phyloP scores from a whole-genome alignment of 1,140 invertebrate species.

The Akabosia matsudoensis region DNA sequence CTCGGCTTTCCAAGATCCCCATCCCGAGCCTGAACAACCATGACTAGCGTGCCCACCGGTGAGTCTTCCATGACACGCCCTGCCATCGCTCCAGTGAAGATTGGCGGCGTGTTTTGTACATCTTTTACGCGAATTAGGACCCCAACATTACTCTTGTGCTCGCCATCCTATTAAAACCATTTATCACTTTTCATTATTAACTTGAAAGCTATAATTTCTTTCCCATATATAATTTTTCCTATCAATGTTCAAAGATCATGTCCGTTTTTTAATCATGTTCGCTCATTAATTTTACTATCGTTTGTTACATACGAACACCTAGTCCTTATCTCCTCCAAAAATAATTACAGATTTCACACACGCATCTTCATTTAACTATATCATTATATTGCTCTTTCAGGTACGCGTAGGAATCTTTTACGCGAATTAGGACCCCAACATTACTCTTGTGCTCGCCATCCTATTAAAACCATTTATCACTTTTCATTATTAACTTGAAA shows the following conservation, averaged over 20 bases:
- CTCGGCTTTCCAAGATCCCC: constrained; percentile 75
- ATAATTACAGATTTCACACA: too few species aligned
- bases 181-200: neutral
- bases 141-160: constrained; percentile 65
- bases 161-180: constrained; percentile 65
- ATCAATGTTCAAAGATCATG: too few species aligned
- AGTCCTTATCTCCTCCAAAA: too few species aligned
- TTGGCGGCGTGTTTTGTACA: constrained; percentile 76
- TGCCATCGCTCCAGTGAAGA: constrained; percentile 74
- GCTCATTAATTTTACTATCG: too few species aligned
- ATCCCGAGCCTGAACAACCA: constrained; percentile 74
- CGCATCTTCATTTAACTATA: too few species aligned
- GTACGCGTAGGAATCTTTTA: too few species aligned
- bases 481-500: neutral
- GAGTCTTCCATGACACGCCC: constrained; percentile 78
- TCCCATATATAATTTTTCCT: too few species aligned
- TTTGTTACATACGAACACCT: too few species aligned
- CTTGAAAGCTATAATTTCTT: neutral
- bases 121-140: constrained; percentile 75
- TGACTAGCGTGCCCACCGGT: constrained; percentile 75
- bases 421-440: constrained; percentile 69
- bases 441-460: constrained; percentile 72
- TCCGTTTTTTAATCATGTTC: too few species aligned
- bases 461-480: constrained; percentile 53
- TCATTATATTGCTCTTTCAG: too few species aligned